These are phyloP conservation scores for Sebastes taczanowskii DNA, from an alignment of 2,797 vertebrate species.

Conservation along the genomic window DNA sequence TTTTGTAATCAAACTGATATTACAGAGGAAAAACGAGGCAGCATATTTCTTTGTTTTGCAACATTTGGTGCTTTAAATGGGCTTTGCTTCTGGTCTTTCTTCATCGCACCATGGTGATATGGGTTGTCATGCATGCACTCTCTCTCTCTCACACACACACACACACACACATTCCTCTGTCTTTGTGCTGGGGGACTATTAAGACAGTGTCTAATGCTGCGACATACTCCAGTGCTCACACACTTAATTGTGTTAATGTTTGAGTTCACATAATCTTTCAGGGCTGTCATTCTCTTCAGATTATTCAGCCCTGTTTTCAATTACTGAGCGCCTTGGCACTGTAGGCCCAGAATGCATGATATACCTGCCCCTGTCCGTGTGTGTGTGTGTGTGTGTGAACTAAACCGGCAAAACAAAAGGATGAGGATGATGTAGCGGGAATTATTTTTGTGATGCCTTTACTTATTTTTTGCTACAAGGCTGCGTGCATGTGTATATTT, in stretches of 20 bases:
- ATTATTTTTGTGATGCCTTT: slow-evolving; percentile 37
- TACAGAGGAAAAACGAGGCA: neutral
- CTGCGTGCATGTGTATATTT: neutral
- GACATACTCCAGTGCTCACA: slow-evolving; percentile 76
- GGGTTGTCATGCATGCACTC: slow-evolving; percentile 45
- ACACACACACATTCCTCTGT: slow-evolving; percentile 40
- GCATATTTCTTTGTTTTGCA: slow-evolving; percentile 47
- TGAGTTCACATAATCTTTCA: slow-evolving; percentile 85
- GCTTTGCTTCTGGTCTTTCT: slow-evolving; percentile 52
- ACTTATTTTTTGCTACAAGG: slow-evolving; percentile 24
- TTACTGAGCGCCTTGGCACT: slow-evolving; percentile 71
- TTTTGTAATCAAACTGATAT: slow-evolving; percentile 51
- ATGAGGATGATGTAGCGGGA: slow-evolving; percentile 27
- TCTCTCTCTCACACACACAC: slow-evolving; percentile 3
- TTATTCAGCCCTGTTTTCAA: slow-evolving; percentile 84
- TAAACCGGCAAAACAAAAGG: slow-evolving; percentile 41
- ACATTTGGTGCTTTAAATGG: slow-evolving; percentile 44
- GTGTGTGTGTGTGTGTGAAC: slow-evolving; percentile 18
- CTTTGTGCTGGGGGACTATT: slow-evolving; percentile 72
- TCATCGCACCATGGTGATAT: slow-evolving; percentile 49
- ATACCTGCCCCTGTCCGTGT: slow-evolving; percentile 48
- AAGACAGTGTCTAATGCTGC: slow-evolving; percentile 77
- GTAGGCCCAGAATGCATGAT: slow-evolving; percentile 65
- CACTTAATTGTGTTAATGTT: slow-evolving; percentile 85
- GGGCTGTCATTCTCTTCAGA: slow-evolving; percentile 79